A percentile compares a stretch with the other conserved stretches of the same genome.
Conservation (phyloP, 2,113 vertebrate species). For the Pholis gunnellus region DNA sequence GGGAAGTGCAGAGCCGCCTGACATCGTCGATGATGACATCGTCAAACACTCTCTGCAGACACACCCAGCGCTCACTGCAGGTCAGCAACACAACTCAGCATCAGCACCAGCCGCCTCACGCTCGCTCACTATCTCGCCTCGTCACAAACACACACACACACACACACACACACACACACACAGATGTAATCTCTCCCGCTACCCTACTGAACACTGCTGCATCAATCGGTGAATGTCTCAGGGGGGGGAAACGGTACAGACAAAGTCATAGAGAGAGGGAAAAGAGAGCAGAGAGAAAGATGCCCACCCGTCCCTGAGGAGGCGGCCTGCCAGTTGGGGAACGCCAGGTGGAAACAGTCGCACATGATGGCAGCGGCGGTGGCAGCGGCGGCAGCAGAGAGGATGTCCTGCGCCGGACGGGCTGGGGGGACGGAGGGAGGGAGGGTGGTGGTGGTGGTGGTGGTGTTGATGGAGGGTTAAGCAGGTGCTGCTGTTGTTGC, state of each 20-base stretch:
- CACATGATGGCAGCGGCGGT: conserved; percentile 89
- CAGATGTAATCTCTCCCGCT: conserved; percentile 29
- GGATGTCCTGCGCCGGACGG: conserved; percentile 26
- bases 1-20: conserved; percentile 10
- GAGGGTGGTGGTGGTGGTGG: conserved; percentile 8
- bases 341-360: conserved; percentile 98
- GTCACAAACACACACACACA: conserved; percentile 6
- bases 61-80: conserved; percentile 81
- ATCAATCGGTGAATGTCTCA: conserved; percentile 54
- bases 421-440: background rate
- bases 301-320: conserved; percentile 95
- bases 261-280: conserved; percentile 1
- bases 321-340: conserved; percentile 97
- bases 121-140: conserved; percentile 4
- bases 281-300: conserved; percentile 63
- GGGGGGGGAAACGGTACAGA: conserved; percentile 2
- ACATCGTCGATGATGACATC: conserved; percentile 61
- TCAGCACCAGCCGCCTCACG: conserved; percentile 57
- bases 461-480: conserved; percentile 11
- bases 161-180: conserved; percentile 34
- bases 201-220: conserved; percentile 64
- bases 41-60: conserved; percentile 79
- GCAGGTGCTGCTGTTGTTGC: conserved; percentile 41
- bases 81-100: conserved; percentile 64
- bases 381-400: conserved; percentile 4